A percentile compares a stretch with the other conserved stretches of the same genome.
Evolutionary conservation across 2,797 vertebrate species (phyloP).

Genomic region (Eulemur albifrons): DNA sequence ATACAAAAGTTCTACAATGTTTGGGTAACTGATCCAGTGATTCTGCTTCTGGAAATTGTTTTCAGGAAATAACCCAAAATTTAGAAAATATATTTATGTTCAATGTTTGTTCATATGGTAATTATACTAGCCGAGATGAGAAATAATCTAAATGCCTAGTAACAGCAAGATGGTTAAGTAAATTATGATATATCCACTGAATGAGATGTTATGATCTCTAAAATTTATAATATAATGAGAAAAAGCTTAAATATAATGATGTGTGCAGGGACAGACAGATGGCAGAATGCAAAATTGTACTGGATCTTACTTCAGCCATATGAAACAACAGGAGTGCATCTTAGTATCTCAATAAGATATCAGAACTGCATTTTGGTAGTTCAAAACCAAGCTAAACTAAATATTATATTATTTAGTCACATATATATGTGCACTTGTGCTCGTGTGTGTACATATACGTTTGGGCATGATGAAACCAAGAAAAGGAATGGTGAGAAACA

Average conservation of each 20-base stretch:
- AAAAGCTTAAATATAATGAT: background rate
- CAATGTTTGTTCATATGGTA: background rate
- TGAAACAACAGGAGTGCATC: background rate
- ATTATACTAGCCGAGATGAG: background rate
- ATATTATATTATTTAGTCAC: background rate
- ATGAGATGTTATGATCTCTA: background rate
- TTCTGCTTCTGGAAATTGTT: background rate
- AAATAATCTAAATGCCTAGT: background rate
- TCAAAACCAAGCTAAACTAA: background rate
- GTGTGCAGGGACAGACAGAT: background rate
- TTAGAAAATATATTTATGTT: background rate
- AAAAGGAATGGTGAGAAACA: background rate
- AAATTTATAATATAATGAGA: constrained; percentile 14
- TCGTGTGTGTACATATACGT: background rate
- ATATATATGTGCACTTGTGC: background rate
- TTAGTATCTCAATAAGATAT: background rate
- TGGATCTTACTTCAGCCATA: background rate
- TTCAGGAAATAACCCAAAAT: background rate
- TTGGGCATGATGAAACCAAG: background rate
- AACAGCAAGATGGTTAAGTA: background rate
- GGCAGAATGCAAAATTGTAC: background rate
- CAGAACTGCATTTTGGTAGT: background rate
- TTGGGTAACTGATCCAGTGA: background rate
- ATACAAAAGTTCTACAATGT: background rate
- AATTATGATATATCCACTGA: background rate